These are phyloP conservation scores for Alces alces DNA, from an alignment of 2,113 vertebrate species.

Conservation along the genomic window DNA sequence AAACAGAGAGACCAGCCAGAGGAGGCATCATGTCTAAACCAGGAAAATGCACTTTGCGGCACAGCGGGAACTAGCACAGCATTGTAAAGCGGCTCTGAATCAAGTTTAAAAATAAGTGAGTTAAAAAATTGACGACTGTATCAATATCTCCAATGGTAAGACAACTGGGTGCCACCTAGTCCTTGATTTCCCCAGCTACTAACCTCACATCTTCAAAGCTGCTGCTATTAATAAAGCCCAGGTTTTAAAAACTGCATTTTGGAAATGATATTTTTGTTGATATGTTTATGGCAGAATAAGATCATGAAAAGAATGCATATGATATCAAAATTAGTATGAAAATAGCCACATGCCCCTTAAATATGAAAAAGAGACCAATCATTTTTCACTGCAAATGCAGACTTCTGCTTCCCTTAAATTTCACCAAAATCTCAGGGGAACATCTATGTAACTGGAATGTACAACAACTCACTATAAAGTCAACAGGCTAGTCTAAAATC, in stretches of 20 bases:
- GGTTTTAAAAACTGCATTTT: slow-evolving; percentile 50
- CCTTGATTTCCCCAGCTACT: slow-evolving; percentile 54
- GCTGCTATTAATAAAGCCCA: slow-evolving; percentile 26
- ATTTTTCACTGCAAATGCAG: slow-evolving; percentile 69
- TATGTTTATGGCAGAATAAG: slow-evolving; percentile 63
- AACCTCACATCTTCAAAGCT: slow-evolving; percentile 10
- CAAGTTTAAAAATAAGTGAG: neutral
- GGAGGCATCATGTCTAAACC: neutral
- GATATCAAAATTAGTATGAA: slow-evolving; percentile 83
- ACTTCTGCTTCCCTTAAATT: slow-evolving; percentile 69
- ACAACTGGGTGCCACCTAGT: slow-evolving; percentile 68
- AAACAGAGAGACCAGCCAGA: neutral
- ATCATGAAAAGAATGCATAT: slow-evolving; percentile 65
- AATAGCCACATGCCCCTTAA: slow-evolving; percentile 80
- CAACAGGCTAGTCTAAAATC: slow-evolving; percentile 64
- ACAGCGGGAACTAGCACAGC: neutral
- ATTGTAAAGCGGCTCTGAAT: neutral
- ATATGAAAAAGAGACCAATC: slow-evolving; percentile 70
- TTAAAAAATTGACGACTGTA: neutral
- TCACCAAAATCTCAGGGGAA: slow-evolving; percentile 76
- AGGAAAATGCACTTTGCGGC: neutral
- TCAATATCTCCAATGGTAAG: neutral
- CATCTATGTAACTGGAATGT: slow-evolving; percentile 67
- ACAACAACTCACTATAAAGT: slow-evolving; percentile 73
- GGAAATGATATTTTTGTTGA: slow-evolving; percentile 62